phyloP scores from a whole-genome alignment of 1,140 invertebrate genomes.

The Rhopalosiphum padi region DNA sequence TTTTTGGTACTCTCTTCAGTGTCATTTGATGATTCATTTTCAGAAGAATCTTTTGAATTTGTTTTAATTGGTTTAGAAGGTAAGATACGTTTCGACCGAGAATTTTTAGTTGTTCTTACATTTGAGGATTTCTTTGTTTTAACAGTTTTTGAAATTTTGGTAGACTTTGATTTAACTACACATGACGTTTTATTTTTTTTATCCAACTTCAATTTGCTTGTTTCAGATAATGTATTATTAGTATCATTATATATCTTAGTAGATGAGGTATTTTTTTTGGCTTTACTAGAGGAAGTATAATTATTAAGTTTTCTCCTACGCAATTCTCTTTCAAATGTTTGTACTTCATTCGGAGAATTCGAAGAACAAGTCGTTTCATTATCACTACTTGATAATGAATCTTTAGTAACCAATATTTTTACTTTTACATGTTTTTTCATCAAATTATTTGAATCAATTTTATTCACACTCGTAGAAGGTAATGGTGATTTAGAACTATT shows the following conservation, averaged over 20 bases:
- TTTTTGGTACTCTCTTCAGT: neutral
- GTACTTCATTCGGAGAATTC: neutral
- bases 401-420: neutral
- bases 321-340: neutral
- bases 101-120: neutral
- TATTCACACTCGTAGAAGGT: neutral
- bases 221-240: slow-evolving; percentile 9
- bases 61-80: slow-evolving; percentile 12
- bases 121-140: neutral
- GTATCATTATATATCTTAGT: neutral
- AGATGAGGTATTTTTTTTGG: neutral
- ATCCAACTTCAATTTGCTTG: neutral
- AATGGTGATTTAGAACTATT: neutral
- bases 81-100: slow-evolving; percentile 16
- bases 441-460: neutral
- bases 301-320: neutral
- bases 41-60: slow-evolving; percentile 9
- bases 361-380: neutral
- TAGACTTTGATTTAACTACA: neutral
- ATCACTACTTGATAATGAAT: neutral
- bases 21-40: slow-evolving; percentile 14
- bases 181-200: slow-evolving; percentile 20
- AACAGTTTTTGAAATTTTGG: neutral
- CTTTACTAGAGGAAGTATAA: neutral
- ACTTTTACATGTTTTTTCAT: neutral